Evolutionary conservation across 2,113 vertebrate genomes (phyloP), one percentile per base, ranked within the genome.

Genomic region (Oenanthe oenanthe): DNA sequence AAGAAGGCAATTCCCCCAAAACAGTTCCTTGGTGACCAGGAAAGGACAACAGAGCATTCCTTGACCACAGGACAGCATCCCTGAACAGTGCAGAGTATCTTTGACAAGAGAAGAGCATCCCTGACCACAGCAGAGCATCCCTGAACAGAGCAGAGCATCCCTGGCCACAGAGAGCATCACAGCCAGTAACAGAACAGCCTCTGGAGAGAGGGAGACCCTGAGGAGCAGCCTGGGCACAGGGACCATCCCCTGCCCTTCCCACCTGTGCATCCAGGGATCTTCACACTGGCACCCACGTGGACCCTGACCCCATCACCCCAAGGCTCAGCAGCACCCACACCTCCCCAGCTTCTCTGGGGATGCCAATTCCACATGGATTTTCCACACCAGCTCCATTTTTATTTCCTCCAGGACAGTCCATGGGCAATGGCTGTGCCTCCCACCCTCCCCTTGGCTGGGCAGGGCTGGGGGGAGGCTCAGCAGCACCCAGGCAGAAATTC

Each of bases 351-450:
- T 14, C 63, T 53, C 51, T 0, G 0, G 29, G 17, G 7, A 78
- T 1, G 2, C 47, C 53, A 32, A 38, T 8, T 32, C 48, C 29
- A 0, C 0, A 6, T 0, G 4, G 48, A 82, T 58, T 50, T 54
- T 32, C 75, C 83, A 63, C 38, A 42, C 9, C 56, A 36, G 12
- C 12, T 6, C 3, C 34, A 45, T 12, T 70, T 31, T 4, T 19
- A 16, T 36, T 40, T n/a, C 61, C 57, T 20, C 48, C 9, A 8
- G 61, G 31, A n/a, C 54, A 40, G 14, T 2, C 32, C 65, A 13
- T 0, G 0, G 22, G 80, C 25, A 79, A 28, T 0, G 6, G 66
- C 54, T 13, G 12, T 24, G 22, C 29, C 36, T 21, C 6, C 10
- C 21, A 7, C 32, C 21, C 48, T 84, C 10, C 48, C 68, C 42